phyloP scores from a whole-genome alignment of 2,888 invertebrate genomes.

The Cosmia pyralina region DNA sequence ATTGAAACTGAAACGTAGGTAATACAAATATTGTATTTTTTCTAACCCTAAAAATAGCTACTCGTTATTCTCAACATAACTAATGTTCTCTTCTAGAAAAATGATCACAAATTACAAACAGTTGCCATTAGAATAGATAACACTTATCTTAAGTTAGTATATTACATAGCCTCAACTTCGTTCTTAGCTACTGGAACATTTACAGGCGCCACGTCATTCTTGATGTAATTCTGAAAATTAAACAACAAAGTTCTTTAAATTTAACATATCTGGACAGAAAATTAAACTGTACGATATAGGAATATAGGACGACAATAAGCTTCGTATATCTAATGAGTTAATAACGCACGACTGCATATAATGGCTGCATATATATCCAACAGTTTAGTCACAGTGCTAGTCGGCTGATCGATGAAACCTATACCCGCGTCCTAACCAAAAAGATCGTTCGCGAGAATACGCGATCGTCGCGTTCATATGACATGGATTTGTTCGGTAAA shows the following conservation, averaged over 20 bases:
- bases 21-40: conserved; percentile 45
- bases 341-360: too few relatives aligned
- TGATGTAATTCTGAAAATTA: conserved; percentile 80
- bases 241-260: neutral
- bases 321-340: neutral
- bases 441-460: neutral
- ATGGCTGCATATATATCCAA: too few relatives aligned
- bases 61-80: conserved; percentile 4
- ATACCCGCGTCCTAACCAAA: neutral
- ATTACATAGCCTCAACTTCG: conserved; percentile 82
- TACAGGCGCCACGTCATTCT: conserved; percentile 72
- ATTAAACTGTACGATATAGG: neutral
- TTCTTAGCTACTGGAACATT: conserved; percentile 75
- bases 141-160: conserved; percentile 28
- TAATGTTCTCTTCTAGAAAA: conserved; percentile 24
- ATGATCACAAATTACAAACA: conserved; percentile 37
- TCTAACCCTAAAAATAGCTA: conserved; percentile 37
- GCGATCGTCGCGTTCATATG: neutral
- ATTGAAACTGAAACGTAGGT: conserved; percentile 34
- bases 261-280: neutral
- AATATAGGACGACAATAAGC: neutral
- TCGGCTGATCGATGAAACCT: neutral
- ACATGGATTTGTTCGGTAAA: neutral
- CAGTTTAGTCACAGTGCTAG: neutral
- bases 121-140: conserved; percentile 26